Evolutionary conservation across 2,888 invertebrate genomes (phyloP), one percentile per base, ranked within the genome.

Genomic region (Drosophila aldrichi): DNA sequence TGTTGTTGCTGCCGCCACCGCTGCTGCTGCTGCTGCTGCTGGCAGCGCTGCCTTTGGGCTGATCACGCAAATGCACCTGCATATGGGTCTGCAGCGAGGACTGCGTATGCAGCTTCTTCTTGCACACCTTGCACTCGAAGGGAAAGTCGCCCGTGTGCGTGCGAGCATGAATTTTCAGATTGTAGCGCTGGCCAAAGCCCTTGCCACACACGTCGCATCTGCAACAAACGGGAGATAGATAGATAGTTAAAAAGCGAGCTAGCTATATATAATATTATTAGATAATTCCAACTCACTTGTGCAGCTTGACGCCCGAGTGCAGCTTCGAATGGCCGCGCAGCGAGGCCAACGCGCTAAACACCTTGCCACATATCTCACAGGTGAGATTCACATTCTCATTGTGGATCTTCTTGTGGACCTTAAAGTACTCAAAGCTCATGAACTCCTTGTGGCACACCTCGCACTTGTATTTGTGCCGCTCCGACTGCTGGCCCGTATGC

Each of bases 401-500:
- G 91, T 94, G 94, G 38, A 94, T 94, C 85, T 95, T 95, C 79
- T 94, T 94, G 91, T 95, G 95, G 60, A 94, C 94, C 81, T 94
- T 93, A 69, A 94, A 94, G 92, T 94, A 94, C 36, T 94, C 93
- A 60, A 93, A 92, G 74, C 94, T 93, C 91, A 94, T 94, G 73
- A 94, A 94, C 80, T 94, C 94, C 85, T 94, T 94, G 77, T 94
- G 94, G 85, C 94, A 94, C 10, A 93, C 92, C 58, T 93, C 93
- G 82, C 94, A 94, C 80, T 93, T 94, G 84, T 94, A 94, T 72
- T 94, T 94, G 70, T 93, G 92, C 48, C 93, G 85, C 74, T 93
- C 92, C 61, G 93, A 93, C 60, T 92, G 91, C 57, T 93, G 92
- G 0, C 92, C 92, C 41, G 92, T 93, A 52, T 93, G 93, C 9